Conservation (phyloP, 2,113 vertebrate genomes). For the Hippocampus guttulatus region DNA sequence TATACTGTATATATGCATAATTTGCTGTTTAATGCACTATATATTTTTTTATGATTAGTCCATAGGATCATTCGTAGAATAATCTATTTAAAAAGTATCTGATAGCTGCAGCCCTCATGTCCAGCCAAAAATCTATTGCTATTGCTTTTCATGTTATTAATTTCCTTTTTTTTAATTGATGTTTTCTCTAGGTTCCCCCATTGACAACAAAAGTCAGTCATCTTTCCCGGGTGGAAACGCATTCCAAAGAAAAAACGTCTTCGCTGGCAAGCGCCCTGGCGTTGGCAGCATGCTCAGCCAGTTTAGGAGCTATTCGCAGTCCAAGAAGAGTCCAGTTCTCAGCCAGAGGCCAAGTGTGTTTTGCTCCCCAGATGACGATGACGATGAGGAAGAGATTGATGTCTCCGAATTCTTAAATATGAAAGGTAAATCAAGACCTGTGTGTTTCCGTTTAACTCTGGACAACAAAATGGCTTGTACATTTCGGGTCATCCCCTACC, state of each 20-base stretch:
- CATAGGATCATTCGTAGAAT: too few relatives aligned
- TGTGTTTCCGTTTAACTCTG: constrained; percentile 35
- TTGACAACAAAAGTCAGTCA: constrained; percentile 51
- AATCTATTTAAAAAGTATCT: background rate
- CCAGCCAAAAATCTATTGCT: background rate
- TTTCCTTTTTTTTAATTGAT: background rate
- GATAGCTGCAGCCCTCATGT: background rate
- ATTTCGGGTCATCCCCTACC: constrained; percentile 37
- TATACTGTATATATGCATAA: too few relatives aligned
- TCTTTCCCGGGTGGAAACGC: constrained; percentile 46
- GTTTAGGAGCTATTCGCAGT: constrained; percentile 80
- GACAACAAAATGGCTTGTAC: constrained; percentile 34
- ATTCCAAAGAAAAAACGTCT: constrained; percentile 68
- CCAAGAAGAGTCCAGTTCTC: constrained; percentile 78
- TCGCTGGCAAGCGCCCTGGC: constrained; percentile 80
- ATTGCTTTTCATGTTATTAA: background rate
- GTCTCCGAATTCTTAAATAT: constrained; percentile 75
- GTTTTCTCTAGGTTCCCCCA: constrained; percentile 53
- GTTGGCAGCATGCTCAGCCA: constrained; percentile 81
- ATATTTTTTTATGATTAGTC: background rate
- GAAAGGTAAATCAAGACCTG: constrained; percentile 70
- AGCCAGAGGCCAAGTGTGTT: constrained; percentile 84
- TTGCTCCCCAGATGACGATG: constrained; percentile 82
- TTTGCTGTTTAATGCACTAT: too few relatives aligned
- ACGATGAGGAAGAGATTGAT: constrained; percentile 84